phyloP scores from a whole-genome alignment of 2,888 invertebrate species.

The Ichneumoninae sp. region DNA sequence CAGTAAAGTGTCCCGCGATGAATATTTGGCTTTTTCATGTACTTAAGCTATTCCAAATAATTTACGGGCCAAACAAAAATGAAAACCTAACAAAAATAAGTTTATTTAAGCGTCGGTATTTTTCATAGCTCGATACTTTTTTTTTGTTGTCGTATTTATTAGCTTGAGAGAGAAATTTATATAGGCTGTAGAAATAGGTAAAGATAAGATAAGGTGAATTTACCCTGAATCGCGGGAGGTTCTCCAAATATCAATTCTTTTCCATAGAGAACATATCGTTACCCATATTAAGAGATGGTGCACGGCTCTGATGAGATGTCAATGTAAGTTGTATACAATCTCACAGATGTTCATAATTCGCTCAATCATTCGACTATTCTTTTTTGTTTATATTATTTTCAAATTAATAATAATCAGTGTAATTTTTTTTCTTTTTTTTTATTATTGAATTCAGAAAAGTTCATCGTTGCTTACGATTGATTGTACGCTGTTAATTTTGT shows the following conservation, averaged over 20 bases:
- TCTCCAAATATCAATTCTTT: constrained; percentile 78
- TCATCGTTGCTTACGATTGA: constrained; percentile 54
- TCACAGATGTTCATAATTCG: constrained; percentile 69
- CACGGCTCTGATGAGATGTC: constrained; percentile 80
- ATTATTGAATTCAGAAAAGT: constrained; percentile 41
- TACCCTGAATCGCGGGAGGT: constrained; percentile 57
- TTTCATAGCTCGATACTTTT: constrained; percentile 14
- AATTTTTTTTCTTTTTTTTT: constrained; percentile 27
- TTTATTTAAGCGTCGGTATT: constrained; percentile 20
- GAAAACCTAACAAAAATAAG: constrained; percentile 12
- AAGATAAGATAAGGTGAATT: constrained; percentile 52
- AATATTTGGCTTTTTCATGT: constrained; percentile 24
- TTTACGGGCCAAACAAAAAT: constrained; percentile 14
- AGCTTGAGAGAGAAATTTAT: constrained; percentile 2
- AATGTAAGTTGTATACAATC: constrained; percentile 80
- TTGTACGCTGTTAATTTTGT: constrained; percentile 66
- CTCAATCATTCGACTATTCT: constrained; percentile 59
- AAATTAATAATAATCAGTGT: constrained; percentile 48
- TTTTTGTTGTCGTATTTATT: not conserved
- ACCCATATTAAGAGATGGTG: constrained; percentile 80
- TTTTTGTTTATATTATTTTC: constrained; percentile 46
- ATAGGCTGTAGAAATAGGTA: not conserved
- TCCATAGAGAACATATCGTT: constrained; percentile 82
- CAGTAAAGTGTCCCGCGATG: constrained; percentile 32
- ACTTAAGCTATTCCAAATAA: not conserved